Evolutionary conservation across 30 jellyfish, hydroid and myxozoan species (phyloP), one percentile per base, ranked within the genome.

Genomic region (Phacellophora camtschatica): DNA sequence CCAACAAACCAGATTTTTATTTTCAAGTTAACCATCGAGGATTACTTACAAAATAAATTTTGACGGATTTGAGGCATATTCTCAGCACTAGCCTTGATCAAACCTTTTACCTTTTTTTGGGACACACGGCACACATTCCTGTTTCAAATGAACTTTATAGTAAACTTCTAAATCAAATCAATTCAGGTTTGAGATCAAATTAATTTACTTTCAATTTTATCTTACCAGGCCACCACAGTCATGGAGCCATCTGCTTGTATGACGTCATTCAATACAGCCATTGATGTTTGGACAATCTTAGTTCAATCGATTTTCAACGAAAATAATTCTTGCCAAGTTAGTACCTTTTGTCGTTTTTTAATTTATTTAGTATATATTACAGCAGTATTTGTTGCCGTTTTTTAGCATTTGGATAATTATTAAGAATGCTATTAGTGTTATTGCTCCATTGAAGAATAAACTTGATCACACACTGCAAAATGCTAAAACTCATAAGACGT

Each of bases 281-380:
- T 77, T 23, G 76, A 63, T 22, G 1, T 62, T 13, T 77, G 89
- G 89, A 41, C 89, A 18, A 28, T 5, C 13, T 76, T 57, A 6
- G 24, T 61, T 27, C 65, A 63, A 61, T 1, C 70, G 1, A 31
- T 49, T 28, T 3, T 31, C 41, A 61, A 48, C 15, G 71, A n/a
- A 2, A 77, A 61, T 11, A n/a, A 45, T 30, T 8, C 34, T 41
- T n/a, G 36, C 65, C 15, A 28, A 48, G 83, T 69, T 28, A 42
- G 83, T 69, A n/a, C n/a, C 7, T 2, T 8, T 5, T 18, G 22
- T 8, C 2, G 22, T 29, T 20, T 12, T 11, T 12, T 25, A 2
- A 2, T 20, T 20, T 22, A 16, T 25, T 57, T 36, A 31, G 16
- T 13, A 11, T 22, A 4, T 23, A 11, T 22, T 57, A 3, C n/a